Percentiles rank a stretch among this genome's conserved stretches.
Conservation (phyloP, 2,888 invertebrate genomes). For the Embidobia sp. region DNA sequence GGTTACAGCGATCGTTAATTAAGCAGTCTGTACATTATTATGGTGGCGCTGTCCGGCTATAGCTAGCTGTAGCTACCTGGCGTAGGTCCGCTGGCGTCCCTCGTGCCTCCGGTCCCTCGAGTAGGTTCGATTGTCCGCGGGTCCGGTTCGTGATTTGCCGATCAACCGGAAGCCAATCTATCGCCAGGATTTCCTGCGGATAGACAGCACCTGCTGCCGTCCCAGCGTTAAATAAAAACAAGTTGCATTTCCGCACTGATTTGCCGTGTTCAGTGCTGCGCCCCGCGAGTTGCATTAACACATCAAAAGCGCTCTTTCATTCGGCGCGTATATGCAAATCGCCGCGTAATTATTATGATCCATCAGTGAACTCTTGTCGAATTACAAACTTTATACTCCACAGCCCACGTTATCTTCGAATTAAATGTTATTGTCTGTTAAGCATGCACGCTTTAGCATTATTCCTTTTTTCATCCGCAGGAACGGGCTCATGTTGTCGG, state of each 20-base stretch:
- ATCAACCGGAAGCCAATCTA: constrained; percentile 65
- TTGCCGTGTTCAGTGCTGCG: constrained; percentile 41
- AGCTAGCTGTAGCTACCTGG: too few relatives aligned
- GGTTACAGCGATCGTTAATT: constrained; percentile 77
- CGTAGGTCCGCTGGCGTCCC: constrained; percentile 6
- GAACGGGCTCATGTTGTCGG: too few relatives aligned
- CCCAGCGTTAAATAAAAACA: constrained; percentile 57
- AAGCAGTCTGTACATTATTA: constrained; percentile 62
- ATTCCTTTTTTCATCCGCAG: too few relatives aligned
- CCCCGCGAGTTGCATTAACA: constrained; percentile 50
- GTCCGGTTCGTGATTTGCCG: constrained; percentile 55
- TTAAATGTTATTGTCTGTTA: constrained; percentile 16
- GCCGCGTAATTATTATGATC: constrained; percentile 43
- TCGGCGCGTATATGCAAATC: constrained; percentile 31
- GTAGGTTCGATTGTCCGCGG: constrained; percentile 50
- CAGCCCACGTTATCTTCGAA: constrained; percentile 14
- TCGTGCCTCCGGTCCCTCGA: constrained; percentile 23
- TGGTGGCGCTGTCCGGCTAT: constrained; percentile 27
- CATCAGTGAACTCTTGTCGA: constrained; percentile 25
- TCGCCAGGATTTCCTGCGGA: constrained; percentile 66
- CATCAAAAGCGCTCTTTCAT: constrained; percentile 44
- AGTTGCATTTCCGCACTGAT: constrained; percentile 60
- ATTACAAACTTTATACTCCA: constrained; percentile 30
- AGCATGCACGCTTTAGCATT: too few relatives aligned
- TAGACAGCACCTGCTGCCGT: constrained; percentile 59